Evolutionary conservation across 2,797 vertebrate genomes (phyloP), one percentile per base, ranked within the genome.

Genomic region (Sardinella longiceps): DNA sequence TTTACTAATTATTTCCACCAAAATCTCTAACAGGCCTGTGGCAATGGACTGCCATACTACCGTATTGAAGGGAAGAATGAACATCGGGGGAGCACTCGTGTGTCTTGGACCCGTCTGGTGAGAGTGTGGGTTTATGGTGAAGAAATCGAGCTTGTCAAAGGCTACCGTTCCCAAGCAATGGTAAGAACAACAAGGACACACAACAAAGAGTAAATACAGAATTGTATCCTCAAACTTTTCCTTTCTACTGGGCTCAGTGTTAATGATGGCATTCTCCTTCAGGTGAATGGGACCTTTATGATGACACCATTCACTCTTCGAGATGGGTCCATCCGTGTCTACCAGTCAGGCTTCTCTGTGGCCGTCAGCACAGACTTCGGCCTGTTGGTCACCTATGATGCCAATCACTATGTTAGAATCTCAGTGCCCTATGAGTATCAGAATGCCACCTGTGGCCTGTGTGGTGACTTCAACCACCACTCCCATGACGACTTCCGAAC

Each of bases 61-160:
- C n/a, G n/a, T n/a, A n/a, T n/a, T n/a, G n/a, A n/a, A n/a, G n/a
- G n/a, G n/a, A n/a, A n/a, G n/a, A n/a, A n/a, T n/a, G n/a, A n/a
- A n/a, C 85, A 95, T 85, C 77, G 90, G 0, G 93, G 91, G 0
- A 94, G 88, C 85, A 91, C 88, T 28, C 81, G 0, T 0, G 90
- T 93, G 18, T 81, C 94, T 23, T 95, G 93, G 94, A 94, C 90
- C 4, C 80, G 85, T 25, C 84, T 93, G 23, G 93, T 95, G 0
- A 93, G 90, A 86, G 90, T 95, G 6, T 86, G 87, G 77, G 92
- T 93, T 30, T 89, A 93, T 28, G 83, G 90, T 81, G 58, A 90
- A 82, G 88, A 84, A 0, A 91, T 95, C 56, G 94, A 95, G 82
- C 77, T 95, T 30, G 91, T 94, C 6, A 93, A 90, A 86, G 93